Evolutionary conservation across 2,888 invertebrate genomes (phyloP), one percentile per base, ranked within the genome.

Genomic region (Dusona sp.): DNA sequence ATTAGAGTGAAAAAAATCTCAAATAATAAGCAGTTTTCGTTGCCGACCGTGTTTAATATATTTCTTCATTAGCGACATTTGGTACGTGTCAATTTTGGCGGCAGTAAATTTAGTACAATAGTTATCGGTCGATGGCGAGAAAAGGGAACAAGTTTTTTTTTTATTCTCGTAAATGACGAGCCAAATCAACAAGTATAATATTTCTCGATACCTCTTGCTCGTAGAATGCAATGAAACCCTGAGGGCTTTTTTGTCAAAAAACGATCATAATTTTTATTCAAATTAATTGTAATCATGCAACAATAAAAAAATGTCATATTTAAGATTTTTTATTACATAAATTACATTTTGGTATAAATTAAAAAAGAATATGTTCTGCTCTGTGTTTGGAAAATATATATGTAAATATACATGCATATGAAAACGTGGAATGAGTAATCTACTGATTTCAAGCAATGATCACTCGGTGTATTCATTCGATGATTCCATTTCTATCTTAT

Each of bases 401-500:
- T 29, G 22, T 13, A 38, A 29, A 45, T 48, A 48, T 48, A 29
- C 25, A 19, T n/a, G 19, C n/a, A 33, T 36, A 16, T 13, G 61
- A 61, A 16, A 61, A 51, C 51, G 72, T 33, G 51, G 33, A 54
- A 33, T 51, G 72, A 72, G 51, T 72, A 51, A 72, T 72, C 4
- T 33, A 9, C 45, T 8, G 33, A 3, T 51, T n/a, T n/a, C 13
- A 36, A 51, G 51, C 6, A 51, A 72, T 33, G 72, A 29, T 51
- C 7, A 25, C 70, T 16, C 25, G 16, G 29, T 48, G 1, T 1
- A 57, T 38, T 36, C 22, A 73, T 33, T 54, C 51, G 61, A 74
- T 57, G 42, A 61, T 61, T 61, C 61, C 42, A 38, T 38, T 57
- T 57, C 11, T 19, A 16, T 61, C 36, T 38, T 6, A 36, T 9